Conservation (phyloP, 1,140 invertebrate species). For the Chlorops oryzae region DNA sequence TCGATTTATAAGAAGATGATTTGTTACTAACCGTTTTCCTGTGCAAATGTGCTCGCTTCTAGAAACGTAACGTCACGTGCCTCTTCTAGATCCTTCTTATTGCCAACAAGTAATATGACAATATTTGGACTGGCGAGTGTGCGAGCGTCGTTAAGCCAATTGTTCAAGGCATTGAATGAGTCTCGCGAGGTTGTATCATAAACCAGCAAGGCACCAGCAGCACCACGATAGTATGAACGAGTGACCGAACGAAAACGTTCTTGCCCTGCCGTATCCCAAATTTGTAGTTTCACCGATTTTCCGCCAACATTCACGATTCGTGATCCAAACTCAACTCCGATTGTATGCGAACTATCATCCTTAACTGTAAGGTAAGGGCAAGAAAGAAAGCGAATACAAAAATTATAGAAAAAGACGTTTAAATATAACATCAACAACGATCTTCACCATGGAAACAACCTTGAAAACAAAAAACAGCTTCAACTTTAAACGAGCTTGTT, state of each 20-base stretch:
- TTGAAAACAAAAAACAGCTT: too few relatives aligned
- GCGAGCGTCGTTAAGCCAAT: conserved; percentile 80
- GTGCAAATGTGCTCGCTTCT: conserved; percentile 74
- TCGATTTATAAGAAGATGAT: conserved; percentile 4
- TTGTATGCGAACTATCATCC: conserved; percentile 74
- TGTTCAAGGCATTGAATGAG: conserved; percentile 77
- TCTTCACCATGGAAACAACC: too few relatives aligned
- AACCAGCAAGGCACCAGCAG: conserved; percentile 79
- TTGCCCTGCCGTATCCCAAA: conserved; percentile 69
- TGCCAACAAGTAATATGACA: conserved; percentile 73
- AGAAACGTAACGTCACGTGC: conserved; percentile 73
- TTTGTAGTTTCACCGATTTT: conserved; percentile 78
- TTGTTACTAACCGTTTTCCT: conserved; percentile 63
- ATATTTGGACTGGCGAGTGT: conserved; percentile 83
- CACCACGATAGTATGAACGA: conserved; percentile 79
- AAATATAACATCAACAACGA: too few relatives aligned
- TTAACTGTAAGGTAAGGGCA: conserved; percentile 54
- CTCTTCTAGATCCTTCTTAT: conserved; percentile 76
- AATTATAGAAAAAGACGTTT: not conserved
- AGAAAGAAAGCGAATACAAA: not conserved
- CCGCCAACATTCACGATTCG: conserved; percentile 82
- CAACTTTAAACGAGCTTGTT: too few relatives aligned
- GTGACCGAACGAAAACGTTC: conserved; percentile 58
- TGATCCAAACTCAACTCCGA: conserved; percentile 85
- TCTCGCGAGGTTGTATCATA: conserved; percentile 81